Percentiles rank a stretch among this genome's conserved stretches.
Conservation (phyloP, 2,113 vertebrate genomes). For the Etheostoma cragini region DNA sequence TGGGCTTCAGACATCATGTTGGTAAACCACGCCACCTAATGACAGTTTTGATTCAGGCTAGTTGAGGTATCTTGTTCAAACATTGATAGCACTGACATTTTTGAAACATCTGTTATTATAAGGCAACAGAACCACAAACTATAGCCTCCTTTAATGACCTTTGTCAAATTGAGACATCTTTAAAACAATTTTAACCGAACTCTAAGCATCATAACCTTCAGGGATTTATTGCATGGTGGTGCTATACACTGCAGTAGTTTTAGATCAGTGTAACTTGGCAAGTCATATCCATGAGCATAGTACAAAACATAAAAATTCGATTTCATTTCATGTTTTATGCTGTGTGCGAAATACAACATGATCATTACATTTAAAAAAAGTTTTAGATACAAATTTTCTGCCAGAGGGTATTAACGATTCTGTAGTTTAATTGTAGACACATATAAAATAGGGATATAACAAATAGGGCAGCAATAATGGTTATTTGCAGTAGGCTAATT, state of each 20-base stretch:
- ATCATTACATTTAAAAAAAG: neutral
- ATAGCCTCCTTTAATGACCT: neutral
- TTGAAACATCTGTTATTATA: neutral
- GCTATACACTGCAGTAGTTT: neutral
- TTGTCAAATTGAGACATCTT: neutral
- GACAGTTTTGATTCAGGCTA: slow-evolving; percentile 16
- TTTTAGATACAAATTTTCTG: too few species aligned
- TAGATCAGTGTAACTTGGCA: too few species aligned
- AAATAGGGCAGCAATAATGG: too few species aligned
- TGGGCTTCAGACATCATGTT: neutral
- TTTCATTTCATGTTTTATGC: neutral
- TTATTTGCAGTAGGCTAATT: neutral
- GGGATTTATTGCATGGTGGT: neutral
- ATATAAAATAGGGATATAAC: too few species aligned
- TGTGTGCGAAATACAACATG: neutral
- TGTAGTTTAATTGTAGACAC: neutral
- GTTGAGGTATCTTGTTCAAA: neutral
- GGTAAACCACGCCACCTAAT: slow-evolving; percentile 68
- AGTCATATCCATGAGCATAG: neutral
- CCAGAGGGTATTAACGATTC: too few species aligned
- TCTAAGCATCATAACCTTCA: too few species aligned
- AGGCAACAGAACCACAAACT: neutral
- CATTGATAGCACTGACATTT: neutral
- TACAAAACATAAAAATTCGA: neutral
- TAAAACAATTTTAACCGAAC: neutral